phyloP scores from a whole-genome alignment of 2,797 vertebrate species.

The Pseudopleuronectes americanus region DNA sequence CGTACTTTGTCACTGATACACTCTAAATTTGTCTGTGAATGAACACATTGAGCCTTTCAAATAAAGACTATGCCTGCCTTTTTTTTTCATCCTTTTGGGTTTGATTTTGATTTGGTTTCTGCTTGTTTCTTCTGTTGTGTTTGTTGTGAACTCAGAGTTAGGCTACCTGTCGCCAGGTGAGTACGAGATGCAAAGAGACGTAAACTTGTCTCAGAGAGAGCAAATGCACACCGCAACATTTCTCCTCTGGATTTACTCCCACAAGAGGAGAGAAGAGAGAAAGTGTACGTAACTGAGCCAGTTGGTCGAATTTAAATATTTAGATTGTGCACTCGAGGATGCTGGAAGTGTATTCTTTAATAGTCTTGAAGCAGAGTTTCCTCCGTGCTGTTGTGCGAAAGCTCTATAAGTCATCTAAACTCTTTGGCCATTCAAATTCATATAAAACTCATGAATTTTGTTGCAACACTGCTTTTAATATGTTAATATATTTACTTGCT shows the following conservation, averaged over 20 bases:
- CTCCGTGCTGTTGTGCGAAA: too few species aligned
- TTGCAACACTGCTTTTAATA: too few species aligned
- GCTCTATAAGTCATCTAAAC: too few species aligned
- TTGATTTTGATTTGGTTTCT: conserved; percentile 76
- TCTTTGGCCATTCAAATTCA: too few species aligned
- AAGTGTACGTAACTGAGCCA: background rate
- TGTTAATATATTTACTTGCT: too few species aligned
- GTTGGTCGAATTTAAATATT: too few species aligned
- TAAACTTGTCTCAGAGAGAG: conserved; percentile 76
- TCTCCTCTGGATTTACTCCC: background rate
- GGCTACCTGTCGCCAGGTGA: conserved; percentile 94
- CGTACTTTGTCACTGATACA: background rate
- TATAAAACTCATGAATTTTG: too few species aligned
- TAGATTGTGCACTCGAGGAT: too few species aligned
- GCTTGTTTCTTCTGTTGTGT: conserved; percentile 91
- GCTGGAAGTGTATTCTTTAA: too few species aligned
- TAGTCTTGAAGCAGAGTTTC: too few species aligned
- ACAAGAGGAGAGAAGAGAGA: background rate
- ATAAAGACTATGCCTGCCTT: conserved; percentile 31
- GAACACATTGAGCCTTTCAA: conserved; percentile 23
- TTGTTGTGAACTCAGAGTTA: conserved; percentile 94
- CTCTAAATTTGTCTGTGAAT: background rate
- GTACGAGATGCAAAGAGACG: conserved; percentile 83
- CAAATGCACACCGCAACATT: conserved; percentile 22
- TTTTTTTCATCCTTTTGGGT: conserved; percentile 42